Evolutionary conservation across 2,888 invertebrate genomes (phyloP).

Genomic region (Epinotia nisella): DNA sequence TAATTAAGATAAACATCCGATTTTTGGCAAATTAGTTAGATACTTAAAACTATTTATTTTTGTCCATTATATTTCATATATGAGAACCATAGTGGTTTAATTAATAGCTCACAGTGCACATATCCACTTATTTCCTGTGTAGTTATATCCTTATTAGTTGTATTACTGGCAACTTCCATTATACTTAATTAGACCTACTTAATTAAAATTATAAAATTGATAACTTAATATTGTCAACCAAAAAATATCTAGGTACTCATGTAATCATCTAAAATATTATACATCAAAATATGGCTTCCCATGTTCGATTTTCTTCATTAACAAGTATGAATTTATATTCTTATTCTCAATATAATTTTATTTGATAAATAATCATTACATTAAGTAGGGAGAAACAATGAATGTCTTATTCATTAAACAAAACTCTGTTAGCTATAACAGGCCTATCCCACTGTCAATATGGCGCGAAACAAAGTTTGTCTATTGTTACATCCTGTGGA

Average conservation of each 20-base stretch:
- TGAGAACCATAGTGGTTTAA: constrained; percentile 19
- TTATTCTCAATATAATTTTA: background rate
- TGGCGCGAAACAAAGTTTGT: too few relatives aligned
- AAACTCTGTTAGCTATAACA: background rate
- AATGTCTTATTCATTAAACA: background rate
- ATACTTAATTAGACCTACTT: background rate
- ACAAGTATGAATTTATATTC: background rate
- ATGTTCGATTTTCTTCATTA: background rate
- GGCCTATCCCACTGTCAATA: too few relatives aligned
- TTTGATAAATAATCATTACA: background rate
- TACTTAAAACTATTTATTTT: background rate
- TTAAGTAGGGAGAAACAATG: background rate
- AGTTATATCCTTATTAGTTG: background rate
- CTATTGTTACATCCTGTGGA: too few relatives aligned
- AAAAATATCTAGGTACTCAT: too few relatives aligned
- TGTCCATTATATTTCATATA: constrained; percentile 1
- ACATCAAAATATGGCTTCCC: background rate
- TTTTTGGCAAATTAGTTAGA: background rate
- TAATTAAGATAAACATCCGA: background rate
- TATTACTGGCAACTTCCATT: background rate
- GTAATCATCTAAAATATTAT: too few relatives aligned
- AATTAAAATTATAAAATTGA: background rate
- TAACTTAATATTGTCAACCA: background rate
- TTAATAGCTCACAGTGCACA: background rate
- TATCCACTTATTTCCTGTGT: background rate